Percentiles rank a stretch among this genome's conserved stretches.
phyloP scores from a whole-genome alignment of 2,113 vertebrate species.

The Speoplatyrhinus poulsoni region DNA sequence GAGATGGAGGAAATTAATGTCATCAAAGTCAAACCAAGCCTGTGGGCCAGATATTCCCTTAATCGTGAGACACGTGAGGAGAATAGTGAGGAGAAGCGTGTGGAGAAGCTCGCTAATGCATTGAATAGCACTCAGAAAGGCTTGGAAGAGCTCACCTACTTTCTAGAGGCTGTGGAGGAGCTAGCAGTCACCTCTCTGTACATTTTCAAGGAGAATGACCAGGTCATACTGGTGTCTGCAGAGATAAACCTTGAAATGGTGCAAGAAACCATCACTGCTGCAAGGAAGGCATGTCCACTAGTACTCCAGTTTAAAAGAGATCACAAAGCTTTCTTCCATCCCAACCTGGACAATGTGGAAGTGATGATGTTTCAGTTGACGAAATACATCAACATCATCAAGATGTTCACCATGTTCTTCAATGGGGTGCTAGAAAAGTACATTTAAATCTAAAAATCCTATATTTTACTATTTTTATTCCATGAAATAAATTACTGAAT shows the following conservation, averaged over 20 bases:
- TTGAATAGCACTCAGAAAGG: slow-evolving; percentile 57
- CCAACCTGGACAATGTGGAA: slow-evolving; percentile 57
- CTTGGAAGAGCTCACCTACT: too few relatives aligned
- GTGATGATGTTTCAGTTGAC: slow-evolving; percentile 65
- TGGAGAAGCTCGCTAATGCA: slow-evolving; percentile 52
- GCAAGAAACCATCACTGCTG: slow-evolving; percentile 40
- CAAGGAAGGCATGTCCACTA: slow-evolving; percentile 47
- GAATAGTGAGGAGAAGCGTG: too few relatives aligned
- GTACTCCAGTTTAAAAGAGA: slow-evolving; percentile 71
- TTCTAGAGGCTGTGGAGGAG: slow-evolving; percentile 55
- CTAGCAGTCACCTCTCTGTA: slow-evolving; percentile 69
- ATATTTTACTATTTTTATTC: too few relatives aligned
- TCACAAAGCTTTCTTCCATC: slow-evolving; percentile 50
- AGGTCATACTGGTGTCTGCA: slow-evolving; percentile 32
- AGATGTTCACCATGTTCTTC: slow-evolving; percentile 45
- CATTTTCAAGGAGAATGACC: slow-evolving; percentile 54
- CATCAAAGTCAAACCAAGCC: not conserved
- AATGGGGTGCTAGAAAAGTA: slow-evolving; percentile 44
- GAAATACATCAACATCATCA: slow-evolving; percentile 55
- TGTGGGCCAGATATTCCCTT: too few relatives aligned
- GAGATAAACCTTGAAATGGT: slow-evolving; percentile 28
- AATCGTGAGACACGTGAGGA: too few relatives aligned
- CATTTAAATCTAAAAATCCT: not conserved
- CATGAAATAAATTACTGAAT: too few relatives aligned
- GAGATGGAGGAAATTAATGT: too few relatives aligned